phyloP scores from a whole-genome alignment of 2,113 vertebrate species.

The Daubentonia madagascariensis region DNA sequence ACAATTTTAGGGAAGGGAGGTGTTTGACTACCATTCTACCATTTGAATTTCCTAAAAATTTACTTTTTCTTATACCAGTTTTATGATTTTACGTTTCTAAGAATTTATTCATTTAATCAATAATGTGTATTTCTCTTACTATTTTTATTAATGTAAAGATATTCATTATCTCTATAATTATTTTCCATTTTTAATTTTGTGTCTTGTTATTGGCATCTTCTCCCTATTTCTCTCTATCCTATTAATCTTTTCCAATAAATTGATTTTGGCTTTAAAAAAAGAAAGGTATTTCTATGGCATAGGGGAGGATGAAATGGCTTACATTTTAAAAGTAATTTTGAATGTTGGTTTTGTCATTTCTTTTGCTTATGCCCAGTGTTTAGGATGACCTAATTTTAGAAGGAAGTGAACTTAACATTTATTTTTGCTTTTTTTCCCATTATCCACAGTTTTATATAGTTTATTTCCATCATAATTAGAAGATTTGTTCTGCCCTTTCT shows the following conservation, averaged over 20 bases:
- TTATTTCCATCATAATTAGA: constrained; percentile 54
- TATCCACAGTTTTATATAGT: neutral
- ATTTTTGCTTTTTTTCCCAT: neutral
- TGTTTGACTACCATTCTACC: neutral
- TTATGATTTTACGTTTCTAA: neutral
- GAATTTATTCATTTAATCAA: neutral
- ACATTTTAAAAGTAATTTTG: neutral
- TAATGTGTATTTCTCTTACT: neutral
- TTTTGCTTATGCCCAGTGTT: constrained; percentile 12
- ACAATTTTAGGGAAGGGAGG: neutral
- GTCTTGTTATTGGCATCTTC: neutral
- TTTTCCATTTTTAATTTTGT: neutral
- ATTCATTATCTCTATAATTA: neutral
- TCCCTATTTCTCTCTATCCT: neutral
- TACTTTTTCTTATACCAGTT: neutral
- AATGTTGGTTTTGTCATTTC: constrained; percentile 33
- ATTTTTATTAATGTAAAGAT: neutral
- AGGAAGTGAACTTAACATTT: constrained; percentile 47
- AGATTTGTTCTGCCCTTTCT: constrained; percentile 55
- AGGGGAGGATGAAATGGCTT: neutral
- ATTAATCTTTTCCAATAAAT: neutral
- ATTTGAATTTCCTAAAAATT: neutral
- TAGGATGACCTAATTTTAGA: constrained; percentile 49
- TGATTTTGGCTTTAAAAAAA: neutral
- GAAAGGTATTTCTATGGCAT: neutral